These are phyloP conservation scores for Leptocoma aspasia DNA, from an alignment of 2,113 vertebrate genomes.

Conservation along the genomic window DNA sequence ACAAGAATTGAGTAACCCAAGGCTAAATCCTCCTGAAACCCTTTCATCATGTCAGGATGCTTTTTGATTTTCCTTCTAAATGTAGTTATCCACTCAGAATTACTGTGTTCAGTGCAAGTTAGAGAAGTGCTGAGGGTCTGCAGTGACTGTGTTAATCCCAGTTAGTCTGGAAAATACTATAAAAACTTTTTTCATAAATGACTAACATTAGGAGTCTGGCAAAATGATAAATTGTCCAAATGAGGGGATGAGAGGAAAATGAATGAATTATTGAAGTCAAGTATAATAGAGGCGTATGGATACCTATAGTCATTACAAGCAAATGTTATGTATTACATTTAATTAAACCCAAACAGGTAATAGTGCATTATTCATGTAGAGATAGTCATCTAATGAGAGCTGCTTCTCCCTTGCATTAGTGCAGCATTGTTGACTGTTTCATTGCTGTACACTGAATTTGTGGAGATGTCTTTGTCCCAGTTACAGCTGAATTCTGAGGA, in stretches of 20 bases:
- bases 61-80: not conserved
- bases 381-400: conserved; percentile 23
- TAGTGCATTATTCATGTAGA: conserved; percentile 34
- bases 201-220: not conserved
- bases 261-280: not conserved
- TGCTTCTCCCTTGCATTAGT: conserved; percentile 12
- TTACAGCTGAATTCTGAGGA: not conserved
- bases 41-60: not conserved
- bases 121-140: not conserved
- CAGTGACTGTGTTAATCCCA: not conserved
- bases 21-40: not conserved
- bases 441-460: not conserved
- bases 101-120: not conserved
- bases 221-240: not conserved
- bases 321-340: conserved; percentile 39
- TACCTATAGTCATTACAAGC: conserved; percentile 11
- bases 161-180: not conserved
- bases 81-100: not conserved
- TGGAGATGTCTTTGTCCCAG: not conserved
- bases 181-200: not conserved
- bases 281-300: not conserved
- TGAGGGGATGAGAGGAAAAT: not conserved
- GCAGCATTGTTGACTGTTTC: conserved; percentile 10
- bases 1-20: not conserved
- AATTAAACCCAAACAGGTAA: conserved; percentile 61